Conservation (phyloP, 2,888 invertebrate genomes). For the Euzetes globulus region DNA sequence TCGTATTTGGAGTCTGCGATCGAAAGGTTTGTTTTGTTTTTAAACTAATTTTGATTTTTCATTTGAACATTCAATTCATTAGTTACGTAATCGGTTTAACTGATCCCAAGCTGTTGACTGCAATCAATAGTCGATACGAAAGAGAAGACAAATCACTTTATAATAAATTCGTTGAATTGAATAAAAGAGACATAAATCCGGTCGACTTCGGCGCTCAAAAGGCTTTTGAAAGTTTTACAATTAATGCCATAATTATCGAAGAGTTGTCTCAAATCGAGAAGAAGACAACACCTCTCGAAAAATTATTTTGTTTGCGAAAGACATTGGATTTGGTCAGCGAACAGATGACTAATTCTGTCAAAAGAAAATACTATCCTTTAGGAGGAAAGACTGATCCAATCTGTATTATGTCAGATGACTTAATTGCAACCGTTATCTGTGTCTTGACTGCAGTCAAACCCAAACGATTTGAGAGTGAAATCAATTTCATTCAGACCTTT, state of each 20-base stretch:
- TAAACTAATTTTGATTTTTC: not conserved
- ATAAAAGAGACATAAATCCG: conserved; percentile 19
- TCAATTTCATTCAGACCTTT: conserved; percentile 32
- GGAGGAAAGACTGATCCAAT: not conserved
- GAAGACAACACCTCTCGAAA: conserved; percentile 30
- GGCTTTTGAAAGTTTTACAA: conserved; percentile 28
- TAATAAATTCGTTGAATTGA: not conserved
- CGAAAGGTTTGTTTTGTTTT: conserved; percentile 14
- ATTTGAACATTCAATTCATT: not conserved
- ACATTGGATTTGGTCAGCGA: conserved; percentile 32
- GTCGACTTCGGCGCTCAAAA: conserved; percentile 32
- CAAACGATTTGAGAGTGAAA: conserved; percentile 23
- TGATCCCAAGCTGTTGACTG: conserved; percentile 6
- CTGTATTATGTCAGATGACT: conserved; percentile 34
- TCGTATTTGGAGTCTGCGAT: conserved; percentile 5
- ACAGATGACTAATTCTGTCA: conserved; percentile 16
- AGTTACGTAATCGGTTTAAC: conserved; percentile 27
- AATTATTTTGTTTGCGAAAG: conserved; percentile 29
- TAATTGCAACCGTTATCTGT: conserved; percentile 33
- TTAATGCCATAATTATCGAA: not conserved
- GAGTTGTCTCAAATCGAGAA: conserved; percentile 13
- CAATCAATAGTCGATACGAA: conserved; percentile 14
- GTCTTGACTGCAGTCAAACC: conserved; percentile 14
- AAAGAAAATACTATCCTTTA: conserved; percentile 7
- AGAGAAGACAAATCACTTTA: conserved; percentile 14